Conservation (phyloP, 2,113 vertebrate genomes). For the Passer montanus region DNA sequence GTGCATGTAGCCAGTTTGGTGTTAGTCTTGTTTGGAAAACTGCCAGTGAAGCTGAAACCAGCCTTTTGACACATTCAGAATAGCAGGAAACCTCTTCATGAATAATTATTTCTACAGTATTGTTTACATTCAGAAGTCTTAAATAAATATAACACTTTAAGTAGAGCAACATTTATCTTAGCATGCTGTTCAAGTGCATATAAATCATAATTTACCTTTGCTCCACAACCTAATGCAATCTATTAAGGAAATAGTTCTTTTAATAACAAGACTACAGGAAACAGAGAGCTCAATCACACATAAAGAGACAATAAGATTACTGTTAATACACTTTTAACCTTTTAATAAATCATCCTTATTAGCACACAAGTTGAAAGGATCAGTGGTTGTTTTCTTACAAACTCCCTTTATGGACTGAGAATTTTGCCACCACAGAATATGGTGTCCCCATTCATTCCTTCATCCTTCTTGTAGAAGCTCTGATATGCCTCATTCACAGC, state of each 20-base stretch:
- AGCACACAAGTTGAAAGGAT: neutral
- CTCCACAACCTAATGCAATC: conserved; percentile 37
- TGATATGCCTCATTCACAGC: neutral
- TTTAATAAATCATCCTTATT: conserved; percentile 18
- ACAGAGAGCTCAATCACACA: conserved; percentile 30
- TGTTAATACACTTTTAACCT: conserved; percentile 49
- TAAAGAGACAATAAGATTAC: conserved; percentile 47
- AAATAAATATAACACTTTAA: neutral
- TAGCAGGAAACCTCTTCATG: neutral
- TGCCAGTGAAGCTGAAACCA: neutral
- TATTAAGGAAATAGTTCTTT: conserved; percentile 64
- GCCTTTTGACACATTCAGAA: neutral
- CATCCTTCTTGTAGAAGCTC: neutral
- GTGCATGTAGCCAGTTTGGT: neutral
- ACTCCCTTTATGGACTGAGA: neutral
- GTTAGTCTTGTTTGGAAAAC: neutral
- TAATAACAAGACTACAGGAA: conserved; percentile 62
- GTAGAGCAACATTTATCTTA: neutral
- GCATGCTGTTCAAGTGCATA: neutral
- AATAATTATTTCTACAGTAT: conserved; percentile 12
- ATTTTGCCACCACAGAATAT: neutral
- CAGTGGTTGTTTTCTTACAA: neutral
- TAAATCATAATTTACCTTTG: conserved; percentile 50
- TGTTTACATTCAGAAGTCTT: conserved; percentile 22
- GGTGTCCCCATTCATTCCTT: neutral